Base-by-base conservation (phyloP, 2,113 vertebrate genomes). In the Gymnobelideus leadbeateri region DNA sequence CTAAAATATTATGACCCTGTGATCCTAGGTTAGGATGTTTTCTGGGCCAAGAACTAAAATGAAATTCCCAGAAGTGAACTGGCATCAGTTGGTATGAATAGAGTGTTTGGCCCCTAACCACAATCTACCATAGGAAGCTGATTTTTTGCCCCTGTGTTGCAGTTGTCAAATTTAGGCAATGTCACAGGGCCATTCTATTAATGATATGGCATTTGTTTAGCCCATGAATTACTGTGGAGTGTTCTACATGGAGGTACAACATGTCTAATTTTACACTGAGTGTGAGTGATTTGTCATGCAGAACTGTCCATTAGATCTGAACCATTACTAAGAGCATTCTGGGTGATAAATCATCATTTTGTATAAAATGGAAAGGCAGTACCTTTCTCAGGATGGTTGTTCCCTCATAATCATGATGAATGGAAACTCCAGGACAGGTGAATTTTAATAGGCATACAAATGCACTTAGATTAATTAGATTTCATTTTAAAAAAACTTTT, bases 331-430 rank as follows among this genome's bases (percentile, higher is more conserved):
- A 98, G 98, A 98, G 98, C 90, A 97, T 93, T 93, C 93, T 94
- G 89, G 95, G 98, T 98, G 98, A 98, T 99, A 98, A 98, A 99
- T 99, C 98, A 98, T 98, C 96, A 96, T 98, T 98, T 98, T 96
- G 90, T 96, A 97, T 97, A 98, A 98, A 98, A 98, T 97, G 97
- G 98, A 98, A 96, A 98, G 98, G 97, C 97, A 98, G 96, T 97
- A 98, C 98, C 98, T 98, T 98, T 97, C 97, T 96, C 96, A 93
- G 94, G 95, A 97, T 97, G 94, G 96, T 98, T 97, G 96, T 97
- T 98, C 96, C 96, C 94, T 98, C 96, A 94, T 98, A 99, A 99
- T 98, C 96, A 98, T 98, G 99, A 99, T 98, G 98, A 98, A 99
- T 98, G 97, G 97, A 98, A 98, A 98, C 98, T 95, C 95, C 92